Base-by-base conservation (phyloP, 2,113 vertebrate genomes). In the Anguilla rostrata region DNA sequence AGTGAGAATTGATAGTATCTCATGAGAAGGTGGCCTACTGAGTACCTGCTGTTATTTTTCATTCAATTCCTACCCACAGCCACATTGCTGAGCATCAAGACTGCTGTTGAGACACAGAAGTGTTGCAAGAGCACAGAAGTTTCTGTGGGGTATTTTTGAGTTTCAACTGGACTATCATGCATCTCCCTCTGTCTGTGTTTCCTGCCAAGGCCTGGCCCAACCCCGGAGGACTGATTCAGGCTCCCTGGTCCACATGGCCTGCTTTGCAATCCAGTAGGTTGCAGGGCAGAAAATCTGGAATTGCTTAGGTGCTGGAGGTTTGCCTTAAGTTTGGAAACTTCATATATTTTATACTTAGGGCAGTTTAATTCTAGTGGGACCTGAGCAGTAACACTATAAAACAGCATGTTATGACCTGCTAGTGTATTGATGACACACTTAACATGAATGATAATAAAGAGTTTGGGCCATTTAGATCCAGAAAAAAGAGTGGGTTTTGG, bases 201-300 rank as follows among this genome's bases (percentile, higher is more conserved):
- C 22, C 40, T 75, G 83, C 63, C 75, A 81, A 63, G 39, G 39
- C 34, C 39, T 81, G 39, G 56, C 78, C 26, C 9, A 20, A 16
- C 78, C 53, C 78, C 57, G 63, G 85, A 9, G 39, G 22, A 12
- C 75, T 60, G 46, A 81, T 86, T 63, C 22, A 81, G 34, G 22
- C 39, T 60, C 39, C 12, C 85, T 86, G 85, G 20, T 81, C 85
- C 85, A 63, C 63, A 81, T 63, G 85, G 78, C 7, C 22, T 9
- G 49, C 53, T 29, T 8, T 39, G n/a, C 41, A 75, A 39, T 83
- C 40, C 63, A 84, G 63, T n/a, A 75, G 60, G 83, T 39, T 82
- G 40, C 20, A 46, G 41, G 43, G 22, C 39, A 46, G 81, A 53
- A 82, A 53, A 82, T 80, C 39, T 80, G 39, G 78, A 15, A 41